Percentiles rank a stretch among this genome's conserved stretches.
Conservation (phyloP, 2,888 invertebrate genomes). For the Microctonus brassicae region DNA sequence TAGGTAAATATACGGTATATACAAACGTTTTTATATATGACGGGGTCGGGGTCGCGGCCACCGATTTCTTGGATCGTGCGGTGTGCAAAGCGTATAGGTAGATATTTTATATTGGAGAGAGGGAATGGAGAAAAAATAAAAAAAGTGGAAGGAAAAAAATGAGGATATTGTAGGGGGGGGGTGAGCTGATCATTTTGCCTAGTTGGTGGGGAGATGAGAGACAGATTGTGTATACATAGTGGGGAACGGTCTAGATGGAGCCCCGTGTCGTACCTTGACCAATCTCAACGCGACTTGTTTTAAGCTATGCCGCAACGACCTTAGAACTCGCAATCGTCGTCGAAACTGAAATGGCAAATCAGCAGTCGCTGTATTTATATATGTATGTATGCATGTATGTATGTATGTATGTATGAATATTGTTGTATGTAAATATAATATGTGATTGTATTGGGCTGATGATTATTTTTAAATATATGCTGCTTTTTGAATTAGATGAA, state of each 20-base stretch:
- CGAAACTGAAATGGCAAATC: constrained; percentile 45
- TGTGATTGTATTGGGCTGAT: too few species aligned
- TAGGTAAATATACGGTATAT: neutral
- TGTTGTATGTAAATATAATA: too few species aligned
- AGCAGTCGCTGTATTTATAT: neutral
- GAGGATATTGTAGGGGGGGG: neutral
- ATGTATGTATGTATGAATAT: too few species aligned
- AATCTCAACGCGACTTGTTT: constrained; percentile 68
- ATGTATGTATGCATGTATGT: neutral
- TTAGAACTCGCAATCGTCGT: constrained; percentile 58
- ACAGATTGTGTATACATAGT: constrained; percentile 37
- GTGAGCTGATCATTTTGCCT: neutral
- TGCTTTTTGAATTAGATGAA: too few species aligned
- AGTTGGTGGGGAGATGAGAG: constrained; percentile 23
- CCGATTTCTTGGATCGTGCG: neutral
- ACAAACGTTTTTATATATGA: constrained; percentile 27
- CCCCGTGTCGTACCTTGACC: constrained; percentile 65
- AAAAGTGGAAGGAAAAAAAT: constrained; percentile 15
- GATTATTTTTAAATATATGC: too few species aligned
- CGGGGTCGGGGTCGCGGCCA: constrained; percentile 38
- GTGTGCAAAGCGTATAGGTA: too few species aligned
- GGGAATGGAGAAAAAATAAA: neutral
- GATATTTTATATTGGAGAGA: neutral
- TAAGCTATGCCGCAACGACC: constrained; percentile 65
- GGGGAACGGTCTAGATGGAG: constrained; percentile 56